Evolutionary conservation across 1,140 invertebrate species (phyloP), one percentile per base, ranked within the genome.

Genomic region (Eufriesea mexicana): DNA sequence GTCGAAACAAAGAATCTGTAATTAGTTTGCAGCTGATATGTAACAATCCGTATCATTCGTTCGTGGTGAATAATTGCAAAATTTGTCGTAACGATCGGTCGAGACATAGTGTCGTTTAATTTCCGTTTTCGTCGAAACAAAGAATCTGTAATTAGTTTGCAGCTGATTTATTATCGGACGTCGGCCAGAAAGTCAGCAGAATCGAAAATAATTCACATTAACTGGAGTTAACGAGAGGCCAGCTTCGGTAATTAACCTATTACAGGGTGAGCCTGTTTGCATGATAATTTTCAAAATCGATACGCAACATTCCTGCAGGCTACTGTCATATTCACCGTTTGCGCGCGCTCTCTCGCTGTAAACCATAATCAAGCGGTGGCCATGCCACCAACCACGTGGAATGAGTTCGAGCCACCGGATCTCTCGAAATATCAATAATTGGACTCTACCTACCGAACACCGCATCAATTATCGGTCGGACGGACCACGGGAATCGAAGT

Each of bases 261-360:
- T 71, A 71, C n/a, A 28, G 66, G 51, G 2, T 16, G 12, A 10
- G 55, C 47, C 49, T 76, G 81, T 76, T 83, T 78, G 81, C 57
- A 78, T 83, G 81, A 83, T 83, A 83, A 83, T 77, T 83, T 78
- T 77, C 28, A 78, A 83, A 83, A 83, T 76, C 80, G 80, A 83
- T 83, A 83, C 54, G 47, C 47, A 75, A 75, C 61, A 75, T 77
- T 68, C 47, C 73, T 77, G 66, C 74, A 42, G 51, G 62, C 61
- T 23, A 28, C 54, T 70, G 47, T 67, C 55, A 54, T 78, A 59
- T 82, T 82, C 79, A 51, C 16, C 20, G 55, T 55, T 70, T 10
- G 7, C 20, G 51, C 61, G 35, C n/a, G 9, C 45, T 5, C 18
- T n/a, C 25, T 16, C 2, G 35, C 10, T n/a, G 18, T 54, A 70